Evolutionary conservation across 2,113 vertebrate genomes (phyloP).

Genomic region (Macquaria ambigua): DNA sequence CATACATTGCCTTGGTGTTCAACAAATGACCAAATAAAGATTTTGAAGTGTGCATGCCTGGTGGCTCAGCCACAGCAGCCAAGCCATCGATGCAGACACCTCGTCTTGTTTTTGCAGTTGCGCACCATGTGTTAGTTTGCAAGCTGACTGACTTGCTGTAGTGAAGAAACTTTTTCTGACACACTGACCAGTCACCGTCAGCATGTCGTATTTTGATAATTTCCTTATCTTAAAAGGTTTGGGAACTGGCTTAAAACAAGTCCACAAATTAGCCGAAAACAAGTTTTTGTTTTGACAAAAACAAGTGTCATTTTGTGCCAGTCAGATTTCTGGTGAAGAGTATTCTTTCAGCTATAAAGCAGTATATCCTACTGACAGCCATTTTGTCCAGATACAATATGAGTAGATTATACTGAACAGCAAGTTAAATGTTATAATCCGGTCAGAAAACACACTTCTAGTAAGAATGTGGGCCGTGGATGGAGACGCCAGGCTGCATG

Average conservation of each 20-base stretch:
- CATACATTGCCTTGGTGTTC: not conserved
- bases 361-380: not conserved
- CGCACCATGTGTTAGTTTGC: not conserved
- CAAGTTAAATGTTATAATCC: not conserved
- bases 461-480: no score
- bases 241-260: not conserved
- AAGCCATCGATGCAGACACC: not conserved
- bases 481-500: not conserved
- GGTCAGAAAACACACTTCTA: no score
- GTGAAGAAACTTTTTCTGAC: conserved; percentile 9
- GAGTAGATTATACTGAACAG: not conserved
- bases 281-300: not conserved
- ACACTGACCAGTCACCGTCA: not conserved
- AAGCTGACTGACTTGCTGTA: not conserved
- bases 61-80: not conserved
- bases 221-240: not conserved
- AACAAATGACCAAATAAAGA: not conserved
- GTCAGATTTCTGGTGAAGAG: not conserved
- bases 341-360: not conserved
- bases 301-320: not conserved
- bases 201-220: not conserved
- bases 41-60: not conserved
- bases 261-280: not conserved
- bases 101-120: conserved; percentile 14
- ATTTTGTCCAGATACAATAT: not conserved